Evolutionary conservation across 2,888 invertebrate species (phyloP), one percentile per base, ranked within the genome.

Genomic region (Coleophora deauratella): DNA sequence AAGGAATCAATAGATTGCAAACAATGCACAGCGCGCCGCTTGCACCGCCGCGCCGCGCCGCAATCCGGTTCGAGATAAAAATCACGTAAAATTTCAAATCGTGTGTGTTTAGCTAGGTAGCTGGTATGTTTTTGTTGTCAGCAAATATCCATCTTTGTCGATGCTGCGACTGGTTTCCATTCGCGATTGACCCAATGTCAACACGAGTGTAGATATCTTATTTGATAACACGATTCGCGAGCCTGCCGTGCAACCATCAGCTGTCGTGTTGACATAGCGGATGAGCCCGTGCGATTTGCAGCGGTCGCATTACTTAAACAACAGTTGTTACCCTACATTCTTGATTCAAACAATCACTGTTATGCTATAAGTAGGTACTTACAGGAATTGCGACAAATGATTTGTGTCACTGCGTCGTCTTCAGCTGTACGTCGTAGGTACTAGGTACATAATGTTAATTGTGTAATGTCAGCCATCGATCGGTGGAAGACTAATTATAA

Each of bases 221-320:
- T 81, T 81, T 77, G 73, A 82, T 79, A 82, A 82, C 77, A 80
- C 44, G n/a, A n/a, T n/a, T n/a, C n/a, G 43, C 45, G 49, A 50
- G 47, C 48, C 43, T 48, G 52, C 54, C 52, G 50, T 41, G 55
- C 55, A 55, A 62, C 62, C 54, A 61, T 54, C 47, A 45, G 55
- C 54, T 74, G 75, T 77, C 76, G 77, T 74, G 75, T 77, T 77
- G 77, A 74, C 71, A 72, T 72, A 71, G 69, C 62, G 58, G 45
- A 50, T 50, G 52, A 57, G 48, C 49, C 55, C 51, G 52, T 57
- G 59, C 60, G 51, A 63, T 21, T 59, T 61, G 57, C 59, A 64
- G 62, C 59, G 63, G 51, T 62, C 55, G 45, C 45, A 55, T 67
- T 72, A 63, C 62, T 54, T 51, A 66, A 70, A 66, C 64, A 66